phyloP scores from a whole-genome alignment of 1,140 invertebrate species.

The Teleopsis dalmanni region DNA sequence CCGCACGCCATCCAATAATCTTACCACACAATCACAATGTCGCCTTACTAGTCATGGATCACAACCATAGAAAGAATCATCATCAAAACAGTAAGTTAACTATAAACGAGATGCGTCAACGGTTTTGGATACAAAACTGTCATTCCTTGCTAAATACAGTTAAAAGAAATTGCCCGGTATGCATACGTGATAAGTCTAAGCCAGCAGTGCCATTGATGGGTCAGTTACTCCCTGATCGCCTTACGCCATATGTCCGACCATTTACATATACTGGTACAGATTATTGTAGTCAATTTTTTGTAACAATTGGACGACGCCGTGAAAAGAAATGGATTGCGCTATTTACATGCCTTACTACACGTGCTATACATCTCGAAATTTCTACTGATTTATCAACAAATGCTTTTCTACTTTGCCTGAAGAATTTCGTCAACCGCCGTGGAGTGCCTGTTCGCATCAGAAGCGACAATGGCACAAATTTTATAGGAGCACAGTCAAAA shows the following conservation, averaged over 20 bases:
- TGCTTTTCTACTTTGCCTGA: conserved; percentile 36
- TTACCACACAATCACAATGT: conserved; percentile 1
- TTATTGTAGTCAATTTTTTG: conserved; percentile 28
- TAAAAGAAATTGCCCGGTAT: background rate
- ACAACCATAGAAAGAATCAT: background rate
- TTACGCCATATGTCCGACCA: conserved; percentile 19
- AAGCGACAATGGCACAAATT: conserved; percentile 26
- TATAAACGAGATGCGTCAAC: background rate
- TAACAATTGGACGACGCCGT: conserved; percentile 14
- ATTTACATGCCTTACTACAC: conserved; percentile 36
- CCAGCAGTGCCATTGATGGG: conserved; percentile 14
- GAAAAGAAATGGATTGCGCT: conserved; percentile 38
- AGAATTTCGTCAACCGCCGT: conserved; percentile 34
- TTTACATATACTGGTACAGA: conserved; percentile 29
- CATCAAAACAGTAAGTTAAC: background rate
- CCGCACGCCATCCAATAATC: background rate
- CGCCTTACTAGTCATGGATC: background rate
- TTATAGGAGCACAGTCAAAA: conserved; percentile 13
- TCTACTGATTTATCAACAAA: conserved; percentile 30
- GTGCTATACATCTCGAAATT: conserved; percentile 35
- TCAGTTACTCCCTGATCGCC: conserved; percentile 14
- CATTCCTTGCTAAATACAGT: background rate
- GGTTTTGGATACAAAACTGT: conserved; percentile 3
- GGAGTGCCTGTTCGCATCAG: conserved; percentile 14
- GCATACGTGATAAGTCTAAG: background rate